Base-by-base conservation (phyloP, 1,140 invertebrate species). In the Camponotus floridanus region DNA sequence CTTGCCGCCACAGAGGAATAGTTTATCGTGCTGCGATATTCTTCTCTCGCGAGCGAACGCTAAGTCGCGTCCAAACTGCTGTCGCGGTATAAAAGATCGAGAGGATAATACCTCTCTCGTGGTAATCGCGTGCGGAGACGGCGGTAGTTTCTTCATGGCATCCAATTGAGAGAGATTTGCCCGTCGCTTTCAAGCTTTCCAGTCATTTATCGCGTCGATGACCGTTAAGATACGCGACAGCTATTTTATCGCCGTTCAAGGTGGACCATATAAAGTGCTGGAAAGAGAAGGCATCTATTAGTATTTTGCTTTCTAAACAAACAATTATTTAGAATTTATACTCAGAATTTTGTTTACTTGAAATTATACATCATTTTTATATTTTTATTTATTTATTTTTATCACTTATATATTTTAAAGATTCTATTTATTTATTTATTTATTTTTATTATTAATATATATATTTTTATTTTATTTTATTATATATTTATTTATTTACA, bases 21-120 rank as follows among this genome's bases (percentile, higher is more conserved):
- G 76, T 59, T 39, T 70, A 71, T 87, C 59, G 33, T 42, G 36
- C 26, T 39, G 36, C 36, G 74, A 80, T 67, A 55, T 86, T 57
- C 31, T 87, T 79, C 51, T 45, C 65, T 31, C 26, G 33, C 64
- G 76, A 39, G 45, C 21, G 45, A 67, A 26, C 39, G 31, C 21
- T 39, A 26, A 26, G 9, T 36, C 21, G 39, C 11, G 33, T 68
- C 13, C 65, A 26, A 80, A 80, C 36, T 57, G 78, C 33, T 55
- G 78, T 57, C 21, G 45, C 33, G 48, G 15, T 31, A 70, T 65
- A 80, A 80, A 80, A 70, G 64, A 36, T 68, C 62, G 48, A 70
- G 33, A 39, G 21, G 42, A 68, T 70, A 80, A 15, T 57, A 62
- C 65, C 26, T 51, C n/a, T 15, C 18, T 45, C 39, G 15, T 51